Conservation (phyloP, 2,888 invertebrate species). For the Netelia virgata region DNA sequence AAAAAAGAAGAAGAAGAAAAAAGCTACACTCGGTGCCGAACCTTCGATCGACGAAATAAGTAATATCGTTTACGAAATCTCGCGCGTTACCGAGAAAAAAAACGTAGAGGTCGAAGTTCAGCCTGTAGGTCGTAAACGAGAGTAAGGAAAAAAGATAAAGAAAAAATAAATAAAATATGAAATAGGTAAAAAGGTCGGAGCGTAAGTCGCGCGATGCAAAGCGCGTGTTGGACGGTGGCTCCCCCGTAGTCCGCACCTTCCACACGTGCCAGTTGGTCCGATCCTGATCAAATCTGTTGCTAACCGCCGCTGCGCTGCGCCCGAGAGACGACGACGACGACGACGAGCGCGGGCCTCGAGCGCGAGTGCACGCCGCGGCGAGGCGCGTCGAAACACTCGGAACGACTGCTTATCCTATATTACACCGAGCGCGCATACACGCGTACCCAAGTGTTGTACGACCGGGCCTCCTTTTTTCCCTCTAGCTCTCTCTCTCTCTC, state of each 20-base stretch:
- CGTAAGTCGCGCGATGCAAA: slow-evolving; percentile 33
- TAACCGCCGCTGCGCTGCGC: slow-evolving; percentile 77
- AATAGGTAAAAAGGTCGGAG: background rate
- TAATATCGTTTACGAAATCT: background rate
- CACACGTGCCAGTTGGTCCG: slow-evolving; percentile 75
- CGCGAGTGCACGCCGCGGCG: slow-evolving; percentile 32
- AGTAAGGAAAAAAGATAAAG: background rate
- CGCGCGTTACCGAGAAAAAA: background rate
- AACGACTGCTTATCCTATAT: slow-evolving; percentile 41
- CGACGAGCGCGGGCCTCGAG: slow-evolving; percentile 26
- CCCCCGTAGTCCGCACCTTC: slow-evolving; percentile 69
- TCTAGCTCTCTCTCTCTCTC: slow-evolving; percentile 7
- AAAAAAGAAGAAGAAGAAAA: slow-evolving; percentile 29
- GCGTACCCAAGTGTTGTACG: background rate
- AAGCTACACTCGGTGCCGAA: slow-evolving; percentile 13
- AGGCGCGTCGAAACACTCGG: slow-evolving; percentile 62
- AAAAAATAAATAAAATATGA: background rate
- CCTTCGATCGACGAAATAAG: slow-evolving; percentile 1
- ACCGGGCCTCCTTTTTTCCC: background rate
- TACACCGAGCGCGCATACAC: slow-evolving; percentile 1
- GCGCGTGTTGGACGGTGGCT: slow-evolving; percentile 60
- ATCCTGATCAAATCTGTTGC: slow-evolving; percentile 82
- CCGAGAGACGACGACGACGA: slow-evolving; percentile 57
- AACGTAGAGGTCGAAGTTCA: background rate
- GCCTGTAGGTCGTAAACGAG: background rate